Base-by-base conservation (phyloP, 2,797 vertebrate genomes). In the Thripadectes ignobilis region DNA sequence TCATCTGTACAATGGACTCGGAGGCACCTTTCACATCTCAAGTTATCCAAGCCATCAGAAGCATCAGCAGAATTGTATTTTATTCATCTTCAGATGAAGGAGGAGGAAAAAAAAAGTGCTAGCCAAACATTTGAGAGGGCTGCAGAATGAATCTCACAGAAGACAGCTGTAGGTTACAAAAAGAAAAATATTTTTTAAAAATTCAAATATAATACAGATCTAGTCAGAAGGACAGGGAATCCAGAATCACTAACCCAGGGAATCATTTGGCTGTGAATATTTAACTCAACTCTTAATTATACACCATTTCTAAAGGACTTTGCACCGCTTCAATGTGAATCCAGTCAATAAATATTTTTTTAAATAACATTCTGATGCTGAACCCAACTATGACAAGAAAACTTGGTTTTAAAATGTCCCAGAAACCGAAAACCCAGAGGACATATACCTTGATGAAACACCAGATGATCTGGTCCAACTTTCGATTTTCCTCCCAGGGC, bases 321-420 rank as follows among this genome's bases (percentile, higher is more conserved):
- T 36, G 12, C 30, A 74, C 8, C 51, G 27, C 73, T 75, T 58
- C 59, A 30, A 39, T 18, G 8, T 7, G 84, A 84, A 74, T 22
- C 51, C 51, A 18, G 29, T 62, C 59, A 30, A 36, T 18, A 10
- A 7, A 18, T 29, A 51, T 18, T 29, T 29, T 30, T 45, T 73
- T 6, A 41, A 66, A 57, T 1, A 20, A 5, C 0, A 0, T 54
- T 85, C 51, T 79, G 43, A 67, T 34, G 52, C 19, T 2, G 5
- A 84, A 75, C 7, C 3, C 21, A 57, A 65, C 13, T 8, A 81
- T 19, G 16, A 38, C 18, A 88, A 66, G 52, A 63, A 75, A 62
- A 49, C 22, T 14, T 2, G 41, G 12, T 13, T 67, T 23, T 9
- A 83, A 67, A 74, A 71, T 20, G 30, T 62, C 67, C 76, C 23